Percentiles rank a stretch among this genome's conserved stretches.
These are phyloP conservation scores for Acanthococcus lagerstroemiae DNA, from an alignment of 2,888 invertebrate species.

Conservation along the genomic window DNA sequence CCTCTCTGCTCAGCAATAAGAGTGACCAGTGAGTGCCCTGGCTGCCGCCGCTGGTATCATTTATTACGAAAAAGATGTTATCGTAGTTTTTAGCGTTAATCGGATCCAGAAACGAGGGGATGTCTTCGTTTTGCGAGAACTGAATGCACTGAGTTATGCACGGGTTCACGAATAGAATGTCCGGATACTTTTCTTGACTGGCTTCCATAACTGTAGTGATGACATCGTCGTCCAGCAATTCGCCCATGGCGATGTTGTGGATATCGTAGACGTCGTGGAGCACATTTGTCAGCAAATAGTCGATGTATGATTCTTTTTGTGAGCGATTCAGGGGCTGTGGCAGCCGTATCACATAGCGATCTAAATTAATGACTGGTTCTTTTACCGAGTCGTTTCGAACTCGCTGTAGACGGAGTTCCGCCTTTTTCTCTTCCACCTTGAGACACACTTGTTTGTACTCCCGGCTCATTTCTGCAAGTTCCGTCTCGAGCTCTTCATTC, in stretches of 20 bases:
- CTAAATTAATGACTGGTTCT: constrained; percentile 6
- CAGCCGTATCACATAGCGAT: constrained; percentile 5
- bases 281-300: constrained; percentile 10
- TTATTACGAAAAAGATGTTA: constrained; percentile 22
- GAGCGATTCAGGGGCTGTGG: constrained; percentile 10
- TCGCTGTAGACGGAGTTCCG: constrained; percentile 11
- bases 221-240: constrained; percentile 20
- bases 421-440: constrained; percentile 16
- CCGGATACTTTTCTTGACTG: constrained; percentile 16
- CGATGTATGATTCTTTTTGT: constrained; percentile 16
- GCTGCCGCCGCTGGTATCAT: constrained; percentile 23
- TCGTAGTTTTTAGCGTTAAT: constrained; percentile 23
- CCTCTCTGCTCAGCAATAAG: constrained; percentile 7
- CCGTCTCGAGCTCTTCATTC: constrained; percentile 5
- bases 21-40: constrained; percentile 26
- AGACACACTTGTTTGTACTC: constrained; percentile 20
- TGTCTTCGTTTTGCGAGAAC: constrained; percentile 14
- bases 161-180: constrained; percentile 23
- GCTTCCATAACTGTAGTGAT: constrained; percentile 24
- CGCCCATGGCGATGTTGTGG: constrained; percentile 25
- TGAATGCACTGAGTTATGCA: constrained; percentile 25
- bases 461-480: constrained; percentile 12
- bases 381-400: constrained; percentile 11
- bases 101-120: constrained; percentile 14
- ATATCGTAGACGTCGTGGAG: constrained; percentile 22